phyloP scores from a whole-genome alignment of 2,113 vertebrate species.

The Malurus elegans region DNA sequence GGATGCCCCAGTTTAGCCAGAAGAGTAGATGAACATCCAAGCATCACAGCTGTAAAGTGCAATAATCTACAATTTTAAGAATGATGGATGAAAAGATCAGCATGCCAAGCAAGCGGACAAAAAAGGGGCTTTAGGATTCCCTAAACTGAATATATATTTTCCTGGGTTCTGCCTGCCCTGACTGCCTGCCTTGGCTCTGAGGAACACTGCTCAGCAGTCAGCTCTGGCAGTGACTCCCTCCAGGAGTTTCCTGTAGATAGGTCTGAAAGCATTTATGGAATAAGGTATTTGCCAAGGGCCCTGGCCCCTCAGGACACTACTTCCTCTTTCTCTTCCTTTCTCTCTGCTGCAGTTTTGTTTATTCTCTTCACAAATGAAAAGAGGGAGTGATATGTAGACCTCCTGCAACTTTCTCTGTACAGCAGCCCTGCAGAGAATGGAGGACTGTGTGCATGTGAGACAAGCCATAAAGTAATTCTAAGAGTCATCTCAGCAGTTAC shows the following conservation, averaged over 20 bases:
- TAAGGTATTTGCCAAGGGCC: not conserved
- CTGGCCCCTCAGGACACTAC: rapidly evolving
- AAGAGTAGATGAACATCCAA: not conserved
- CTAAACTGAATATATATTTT: not conserved
- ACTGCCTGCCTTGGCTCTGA: not conserved
- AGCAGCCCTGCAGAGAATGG: not conserved
- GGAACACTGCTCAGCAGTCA: not conserved
- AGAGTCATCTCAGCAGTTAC: not conserved
- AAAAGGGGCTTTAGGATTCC: not conserved
- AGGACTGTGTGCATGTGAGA: not conserved
- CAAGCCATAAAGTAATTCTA: not conserved
- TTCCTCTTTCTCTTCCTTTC: not conserved
- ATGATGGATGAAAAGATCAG: not conserved
- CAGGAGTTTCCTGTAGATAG: not conserved
- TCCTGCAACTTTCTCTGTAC: not conserved
- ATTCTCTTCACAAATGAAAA: not conserved
- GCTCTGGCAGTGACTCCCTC: not conserved
- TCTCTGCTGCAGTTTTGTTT: not conserved
- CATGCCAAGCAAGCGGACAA: not conserved
- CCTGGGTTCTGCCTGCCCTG: not conserved
- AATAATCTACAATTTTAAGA: not conserved
- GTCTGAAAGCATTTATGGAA: not conserved
- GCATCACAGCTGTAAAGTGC: not conserved
- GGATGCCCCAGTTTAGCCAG: not conserved
- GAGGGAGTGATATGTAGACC: not conserved